Percentiles rank a stretch among this genome's conserved stretches.
phyloP scores from a whole-genome alignment of 2,797 vertebrate genomes.

The Rousettus madagascariensis region DNA sequence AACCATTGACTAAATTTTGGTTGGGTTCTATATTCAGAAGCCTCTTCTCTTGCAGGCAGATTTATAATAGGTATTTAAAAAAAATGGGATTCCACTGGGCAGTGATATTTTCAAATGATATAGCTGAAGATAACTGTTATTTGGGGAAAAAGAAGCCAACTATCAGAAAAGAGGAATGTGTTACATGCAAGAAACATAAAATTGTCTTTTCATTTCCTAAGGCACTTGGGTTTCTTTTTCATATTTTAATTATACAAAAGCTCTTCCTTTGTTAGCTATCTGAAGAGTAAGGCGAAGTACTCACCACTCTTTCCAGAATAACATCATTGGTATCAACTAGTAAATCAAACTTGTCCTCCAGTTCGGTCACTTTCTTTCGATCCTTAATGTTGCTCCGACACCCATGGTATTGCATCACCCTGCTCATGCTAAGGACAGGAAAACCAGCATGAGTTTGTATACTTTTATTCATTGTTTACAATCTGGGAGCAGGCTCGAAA shows the following conservation, averaged over 20 bases:
- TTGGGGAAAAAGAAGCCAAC: background rate
- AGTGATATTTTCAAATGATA: background rate
- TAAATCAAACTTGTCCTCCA: conserved; percentile 96
- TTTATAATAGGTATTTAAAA: background rate
- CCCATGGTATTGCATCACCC: conserved; percentile 95
- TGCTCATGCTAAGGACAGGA: conserved; percentile 91
- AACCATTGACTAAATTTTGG: background rate
- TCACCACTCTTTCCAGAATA: conserved; percentile 96
- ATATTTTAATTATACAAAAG: background rate
- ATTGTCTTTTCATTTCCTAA: background rate
- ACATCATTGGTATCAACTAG: conserved; percentile 95
- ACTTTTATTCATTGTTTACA: background rate
- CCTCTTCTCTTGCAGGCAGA: background rate
- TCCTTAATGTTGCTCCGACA: conserved; percentile 91
- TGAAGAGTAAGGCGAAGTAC: conserved; percentile 52
- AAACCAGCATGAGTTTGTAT: background rate
- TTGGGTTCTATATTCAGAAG: background rate
- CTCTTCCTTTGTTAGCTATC: background rate
- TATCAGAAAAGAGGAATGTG: background rate
- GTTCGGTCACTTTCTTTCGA: conserved; percentile 88
- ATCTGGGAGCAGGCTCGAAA: background rate
- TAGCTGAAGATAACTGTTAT: background rate
- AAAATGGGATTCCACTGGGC: background rate
- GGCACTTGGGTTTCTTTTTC: background rate
- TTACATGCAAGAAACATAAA: background rate